Conservation (phyloP, 2,888 invertebrate genomes). For the Epinotia ramella region DNA sequence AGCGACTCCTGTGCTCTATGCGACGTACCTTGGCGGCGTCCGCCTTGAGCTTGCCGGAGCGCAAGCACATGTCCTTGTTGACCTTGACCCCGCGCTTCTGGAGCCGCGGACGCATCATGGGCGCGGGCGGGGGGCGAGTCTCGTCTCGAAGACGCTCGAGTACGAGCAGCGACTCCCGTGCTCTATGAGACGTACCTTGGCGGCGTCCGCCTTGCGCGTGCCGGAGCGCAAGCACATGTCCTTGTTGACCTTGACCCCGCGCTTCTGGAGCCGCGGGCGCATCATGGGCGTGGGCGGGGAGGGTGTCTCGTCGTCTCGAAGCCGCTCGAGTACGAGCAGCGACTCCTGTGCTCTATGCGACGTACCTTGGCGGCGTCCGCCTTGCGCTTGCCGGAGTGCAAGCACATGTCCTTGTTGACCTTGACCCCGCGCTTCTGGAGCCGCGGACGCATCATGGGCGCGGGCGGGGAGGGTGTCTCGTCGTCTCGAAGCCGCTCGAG, state of each 20-base stretch:
- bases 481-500: slow-evolving; percentile 9
- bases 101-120: background rate
- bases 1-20: background rate
- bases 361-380: slow-evolving; percentile 1
- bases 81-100: background rate
- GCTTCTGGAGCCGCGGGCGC: too few species aligned
- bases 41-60: background rate
- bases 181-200: slow-evolving; percentile 2
- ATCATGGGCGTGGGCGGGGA: background rate
- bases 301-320: too few species aligned
- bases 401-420: slow-evolving; percentile 9
- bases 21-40: background rate
- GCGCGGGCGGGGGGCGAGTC: background rate
- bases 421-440: background rate
- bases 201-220: background rate
- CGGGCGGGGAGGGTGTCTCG: slow-evolving; percentile 10
- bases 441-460: background rate
- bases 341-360: too few species aligned
- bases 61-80: background rate
- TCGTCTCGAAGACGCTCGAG: too few species aligned
- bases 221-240: slow-evolving; percentile 15
- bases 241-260: background rate
- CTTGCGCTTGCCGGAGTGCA: slow-evolving; percentile 6
- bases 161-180: too few species aligned
- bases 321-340: too few species aligned